phyloP scores from a whole-genome alignment of 2,797 vertebrate species.

The Acanthurus leucopareius region DNA sequence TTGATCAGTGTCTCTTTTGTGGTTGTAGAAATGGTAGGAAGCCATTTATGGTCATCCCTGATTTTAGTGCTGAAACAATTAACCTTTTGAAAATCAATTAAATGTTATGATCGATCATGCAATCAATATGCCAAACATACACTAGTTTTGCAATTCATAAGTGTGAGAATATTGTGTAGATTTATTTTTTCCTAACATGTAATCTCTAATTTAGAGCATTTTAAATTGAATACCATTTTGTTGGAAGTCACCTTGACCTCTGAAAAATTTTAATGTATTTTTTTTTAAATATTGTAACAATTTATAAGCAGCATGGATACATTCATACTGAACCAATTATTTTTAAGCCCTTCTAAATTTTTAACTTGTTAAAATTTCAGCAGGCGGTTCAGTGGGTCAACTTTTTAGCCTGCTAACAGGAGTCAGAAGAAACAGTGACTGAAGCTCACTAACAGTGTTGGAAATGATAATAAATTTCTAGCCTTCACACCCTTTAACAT shows the following conservation, averaged over 20 bases:
- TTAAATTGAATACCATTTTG: background rate
- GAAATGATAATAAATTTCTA: conserved; percentile 19
- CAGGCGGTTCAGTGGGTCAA: background rate
- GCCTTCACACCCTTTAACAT: conserved; percentile 18
- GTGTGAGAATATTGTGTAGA: background rate
- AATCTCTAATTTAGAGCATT: no score
- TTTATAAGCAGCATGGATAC: background rate
- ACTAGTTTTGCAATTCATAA: background rate
- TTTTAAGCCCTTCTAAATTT: background rate
- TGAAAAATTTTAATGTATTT: no score
- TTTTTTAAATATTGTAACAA: background rate
- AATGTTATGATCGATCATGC: background rate
- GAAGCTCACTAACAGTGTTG: background rate
- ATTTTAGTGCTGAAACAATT: background rate
- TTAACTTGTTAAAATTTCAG: conserved; percentile 25
- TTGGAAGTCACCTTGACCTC: background rate
- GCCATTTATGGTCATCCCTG: background rate
- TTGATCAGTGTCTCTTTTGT: no score
- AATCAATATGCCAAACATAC: background rate
- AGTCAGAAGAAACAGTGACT: background rate
- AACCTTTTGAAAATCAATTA: background rate
- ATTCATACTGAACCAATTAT: background rate
- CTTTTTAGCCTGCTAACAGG: background rate
- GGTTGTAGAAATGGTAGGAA: background rate
- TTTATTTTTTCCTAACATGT: no score